Evolutionary conservation across 2,797 vertebrate genomes (phyloP).

Genomic region (Sphenodon punctatus): DNA sequence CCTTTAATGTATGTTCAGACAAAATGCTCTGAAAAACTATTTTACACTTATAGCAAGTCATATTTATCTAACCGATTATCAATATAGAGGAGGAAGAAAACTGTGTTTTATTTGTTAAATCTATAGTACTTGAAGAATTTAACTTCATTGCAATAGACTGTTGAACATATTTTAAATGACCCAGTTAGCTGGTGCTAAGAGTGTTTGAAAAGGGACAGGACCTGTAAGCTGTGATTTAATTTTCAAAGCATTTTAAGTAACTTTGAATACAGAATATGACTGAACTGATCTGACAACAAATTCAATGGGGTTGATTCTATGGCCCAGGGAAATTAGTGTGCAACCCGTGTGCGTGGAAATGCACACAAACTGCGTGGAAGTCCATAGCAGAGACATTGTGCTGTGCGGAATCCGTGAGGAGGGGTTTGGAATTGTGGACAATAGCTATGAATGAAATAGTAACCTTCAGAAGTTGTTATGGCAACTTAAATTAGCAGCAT

Average conservation of each 20-base stretch:
- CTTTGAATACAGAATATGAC: conserved; percentile 72
- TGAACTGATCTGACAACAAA: conserved; percentile 70
- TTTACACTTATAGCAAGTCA: background rate
- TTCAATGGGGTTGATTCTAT: no score
- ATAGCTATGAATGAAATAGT: conserved; percentile 72
- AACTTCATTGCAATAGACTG: background rate
- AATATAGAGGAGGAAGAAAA: background rate
- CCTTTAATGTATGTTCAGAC: background rate
- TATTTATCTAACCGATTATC: background rate
- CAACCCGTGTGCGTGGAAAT: no score
- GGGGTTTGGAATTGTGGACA: no score
- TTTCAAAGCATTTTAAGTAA: conserved; percentile 78
- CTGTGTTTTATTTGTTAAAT: background rate
- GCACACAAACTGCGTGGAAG: no score
- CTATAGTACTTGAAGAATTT: conserved; percentile 21
- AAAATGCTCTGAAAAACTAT: conserved; percentile 2
- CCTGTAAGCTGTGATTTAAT: conserved; percentile 68
- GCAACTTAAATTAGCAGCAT: conserved; percentile 75
- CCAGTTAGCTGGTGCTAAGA: conserved; percentile 21
- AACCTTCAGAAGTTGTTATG: conserved; percentile 67
- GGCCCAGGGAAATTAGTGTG: no score
- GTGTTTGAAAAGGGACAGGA: conserved; percentile 36
- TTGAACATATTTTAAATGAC: conserved; percentile 5
- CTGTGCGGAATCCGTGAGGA: no score
- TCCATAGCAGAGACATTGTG: no score